Base-by-base conservation (phyloP, 2,113 vertebrate genomes). In the Chascanopsetta lugubris region DNA sequence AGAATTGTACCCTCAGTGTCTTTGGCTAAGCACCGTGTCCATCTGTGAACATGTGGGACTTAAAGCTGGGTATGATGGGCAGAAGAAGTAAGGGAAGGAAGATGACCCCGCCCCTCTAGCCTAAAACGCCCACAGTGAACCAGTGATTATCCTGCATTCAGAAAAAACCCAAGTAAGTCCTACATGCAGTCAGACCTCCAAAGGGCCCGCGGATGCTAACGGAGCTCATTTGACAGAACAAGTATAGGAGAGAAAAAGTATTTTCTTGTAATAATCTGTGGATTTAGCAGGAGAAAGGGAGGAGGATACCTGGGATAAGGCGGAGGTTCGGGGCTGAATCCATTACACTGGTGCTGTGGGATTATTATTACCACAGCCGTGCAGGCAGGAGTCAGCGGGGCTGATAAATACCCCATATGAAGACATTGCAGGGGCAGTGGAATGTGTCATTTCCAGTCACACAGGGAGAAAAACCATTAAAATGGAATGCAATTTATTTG, bases 361-460 rank as follows among this genome's bases (percentile, higher is more conserved):
- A 90, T 92, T 91, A 90, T 90, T 85, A 90, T 80, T 81, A 85
- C n/a, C n/a, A n/a, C n/a, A n/a, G n/a, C n/a, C n/a, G n/a, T n/a
- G n/a, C 66, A 61, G 82, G 78, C 77, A 84, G 76, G 75, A 91
- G 85, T 89, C 81, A 81, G 72, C 73, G 82, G 78, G 74, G 79
- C 87, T 87, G 87, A 93, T 87, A 92, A 90, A 90, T 88, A 82
- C 90, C n/a, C 76, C 80, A 83, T 74, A 88, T 88, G 87, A 91
- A 90, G 90, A 91, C 83, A 79, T 88, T 72, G 84, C 86, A 81
- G 79, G 65, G 79, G 73, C 78, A 84, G 77, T 82, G 79, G 85
- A 90, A 91, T 91, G 85, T 89, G 88, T 84, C 87, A 69, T 75
- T 85, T 83, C 75, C 61, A 76, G 74, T 84, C 65, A 69, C 48